Conservation (phyloP, 2,797 vertebrate species). For the Sebastes diaconus region DNA sequence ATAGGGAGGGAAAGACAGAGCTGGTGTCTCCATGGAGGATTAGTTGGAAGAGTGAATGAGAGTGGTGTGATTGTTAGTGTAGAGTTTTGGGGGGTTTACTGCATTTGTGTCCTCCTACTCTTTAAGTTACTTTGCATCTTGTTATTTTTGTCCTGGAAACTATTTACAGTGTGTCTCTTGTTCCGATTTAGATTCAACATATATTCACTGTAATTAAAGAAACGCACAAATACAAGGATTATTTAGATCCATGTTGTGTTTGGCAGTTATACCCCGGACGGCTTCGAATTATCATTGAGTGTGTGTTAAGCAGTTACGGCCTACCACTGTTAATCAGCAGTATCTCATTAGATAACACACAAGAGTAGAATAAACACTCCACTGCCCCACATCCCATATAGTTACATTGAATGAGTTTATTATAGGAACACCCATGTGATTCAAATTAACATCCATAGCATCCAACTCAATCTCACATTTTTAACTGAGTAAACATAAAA, state of each 20-base stretch:
- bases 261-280: not conserved
- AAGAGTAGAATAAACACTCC: slow-evolving; percentile 1
- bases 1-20: no score
- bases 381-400: not conserved
- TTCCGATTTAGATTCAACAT: not conserved
- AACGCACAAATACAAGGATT: not conserved
- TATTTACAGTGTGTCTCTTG: not conserved
- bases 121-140: not conserved
- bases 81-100: not conserved
- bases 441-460: not conserved
- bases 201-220: not conserved
- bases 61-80: not conserved
- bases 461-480: not conserved
- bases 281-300: not conserved
- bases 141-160: not conserved
- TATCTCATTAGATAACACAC: slow-evolving; percentile 8
- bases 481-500: not conserved
- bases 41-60: not conserved
- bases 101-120: not conserved
- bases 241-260: not conserved
- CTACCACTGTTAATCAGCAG: slow-evolving; percentile 8
- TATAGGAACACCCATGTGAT: not conserved
- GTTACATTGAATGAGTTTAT: not conserved
- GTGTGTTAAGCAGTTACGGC: not conserved
- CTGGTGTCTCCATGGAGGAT: not conserved